These are phyloP conservation scores for Brevimyrus niger DNA, from an alignment of 2,113 vertebrate genomes.

Conservation along the genomic window DNA sequence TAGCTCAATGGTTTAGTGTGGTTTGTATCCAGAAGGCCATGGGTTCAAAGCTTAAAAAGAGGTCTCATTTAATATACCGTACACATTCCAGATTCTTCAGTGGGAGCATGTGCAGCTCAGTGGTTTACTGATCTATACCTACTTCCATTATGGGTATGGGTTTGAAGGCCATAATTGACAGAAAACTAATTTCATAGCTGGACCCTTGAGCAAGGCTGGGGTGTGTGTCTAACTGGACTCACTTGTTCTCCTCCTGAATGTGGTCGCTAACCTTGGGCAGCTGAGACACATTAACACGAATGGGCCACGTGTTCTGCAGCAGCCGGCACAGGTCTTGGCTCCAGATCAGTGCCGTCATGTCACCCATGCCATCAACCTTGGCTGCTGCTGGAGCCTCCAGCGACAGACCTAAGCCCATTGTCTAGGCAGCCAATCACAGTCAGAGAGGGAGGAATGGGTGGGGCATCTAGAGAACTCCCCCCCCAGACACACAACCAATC, in stretches of 20 bases:
- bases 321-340: slow-evolving; percentile 84
- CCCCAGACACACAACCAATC: neutral
- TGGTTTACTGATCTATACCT: neutral
- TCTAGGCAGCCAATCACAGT: slow-evolving; percentile 46
- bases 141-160: neutral
- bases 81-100: neutral
- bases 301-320: slow-evolving; percentile 86
- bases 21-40: neutral
- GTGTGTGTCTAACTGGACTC: slow-evolving; percentile 21
- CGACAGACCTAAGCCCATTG: slow-evolving; percentile 68
- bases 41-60: neutral
- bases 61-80: neutral
- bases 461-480: neutral
- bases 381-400: slow-evolving; percentile 71
- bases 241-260: slow-evolving; percentile 96
- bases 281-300: slow-evolving; percentile 85
- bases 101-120: neutral
- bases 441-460: neutral
- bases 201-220: neutral
- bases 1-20: neutral
- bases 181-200: neutral
- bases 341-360: slow-evolving; percentile 90
- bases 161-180: neutral
- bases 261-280: slow-evolving; percentile 92
- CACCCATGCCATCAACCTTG: slow-evolving; percentile 93